Conservation (phyloP, 2,797 vertebrate species). For the Lepus oiostolus region DNA sequence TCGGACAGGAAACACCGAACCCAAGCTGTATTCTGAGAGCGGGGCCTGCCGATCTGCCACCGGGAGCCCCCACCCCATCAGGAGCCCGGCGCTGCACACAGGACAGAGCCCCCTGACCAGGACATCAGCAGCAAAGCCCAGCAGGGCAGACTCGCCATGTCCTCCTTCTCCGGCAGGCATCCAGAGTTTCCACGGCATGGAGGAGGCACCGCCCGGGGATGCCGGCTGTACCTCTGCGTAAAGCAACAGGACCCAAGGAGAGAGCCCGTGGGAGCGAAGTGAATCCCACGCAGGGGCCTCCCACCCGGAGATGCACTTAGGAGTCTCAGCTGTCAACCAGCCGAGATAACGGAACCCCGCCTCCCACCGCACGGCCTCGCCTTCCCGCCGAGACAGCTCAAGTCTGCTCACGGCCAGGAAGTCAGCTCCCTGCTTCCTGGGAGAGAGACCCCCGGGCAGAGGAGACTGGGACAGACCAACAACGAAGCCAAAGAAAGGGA, state of each 20-base stretch:
- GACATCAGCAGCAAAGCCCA: neutral
- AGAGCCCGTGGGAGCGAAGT: neutral
- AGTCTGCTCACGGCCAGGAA: neutral
- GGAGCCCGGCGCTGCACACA: fast-evolving
- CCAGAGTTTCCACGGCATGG: neutral
- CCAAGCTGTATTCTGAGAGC: neutral
- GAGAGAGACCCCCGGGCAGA: neutral
- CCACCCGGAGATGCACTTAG: neutral
- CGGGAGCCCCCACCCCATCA: neutral
- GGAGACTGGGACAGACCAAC: neutral
- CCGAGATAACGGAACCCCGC: neutral
- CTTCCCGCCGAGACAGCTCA: neutral
- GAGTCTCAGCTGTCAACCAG: neutral
- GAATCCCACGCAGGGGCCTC: neutral
- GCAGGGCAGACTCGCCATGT: neutral
- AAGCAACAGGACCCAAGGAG: fast-evolving
- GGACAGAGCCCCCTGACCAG: no score
- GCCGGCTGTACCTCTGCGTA: neutral
- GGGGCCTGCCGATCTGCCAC: neutral
- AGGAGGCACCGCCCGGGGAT: neutral
- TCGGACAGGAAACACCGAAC: constrained; percentile 33
- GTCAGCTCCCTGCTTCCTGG: neutral
- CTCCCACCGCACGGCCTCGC: no score
- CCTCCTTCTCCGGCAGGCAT: neutral
- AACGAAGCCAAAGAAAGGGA: neutral